Conservation (phyloP, 2,888 invertebrate species). For the Xylocampa areola region DNA sequence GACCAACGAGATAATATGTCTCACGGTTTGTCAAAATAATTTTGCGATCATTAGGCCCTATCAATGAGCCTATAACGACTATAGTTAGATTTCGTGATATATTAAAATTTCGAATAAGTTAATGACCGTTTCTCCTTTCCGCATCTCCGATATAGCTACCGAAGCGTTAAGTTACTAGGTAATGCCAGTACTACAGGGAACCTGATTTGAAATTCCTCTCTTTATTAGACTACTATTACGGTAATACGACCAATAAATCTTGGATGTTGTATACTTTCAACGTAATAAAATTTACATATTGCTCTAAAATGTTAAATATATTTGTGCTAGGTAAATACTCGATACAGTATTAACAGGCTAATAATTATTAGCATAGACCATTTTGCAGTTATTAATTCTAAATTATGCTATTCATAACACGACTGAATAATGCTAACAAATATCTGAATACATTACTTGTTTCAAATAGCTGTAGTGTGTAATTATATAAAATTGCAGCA, state of each 20-base stretch:
- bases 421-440: constrained; percentile 12
- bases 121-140: constrained; percentile 45
- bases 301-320: too few species aligned
- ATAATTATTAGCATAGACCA: too few species aligned
- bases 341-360: too few species aligned
- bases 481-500: neutral
- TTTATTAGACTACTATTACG: too few species aligned
- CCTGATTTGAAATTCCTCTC: neutral
- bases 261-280: too few species aligned
- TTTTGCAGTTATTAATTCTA: neutral
- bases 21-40: neutral
- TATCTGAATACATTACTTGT: constrained; percentile 10
- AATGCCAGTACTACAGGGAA: constrained; percentile 2
- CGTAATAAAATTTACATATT: too few species aligned
- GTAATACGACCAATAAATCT: too few species aligned
- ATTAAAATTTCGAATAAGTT: constrained; percentile 39
- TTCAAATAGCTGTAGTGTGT: neutral
- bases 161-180: constrained; percentile 3
- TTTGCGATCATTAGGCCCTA: too few species aligned
- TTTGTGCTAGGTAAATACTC: too few species aligned
- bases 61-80: constrained; percentile 14
- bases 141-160: constrained; percentile 50
- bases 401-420: constrained; percentile 19
- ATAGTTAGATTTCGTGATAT: constrained; percentile 14
- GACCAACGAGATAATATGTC: too few species aligned